A percentile compares a stretch with the other conserved stretches of the same genome.
Evolutionary conservation across 30 jellyfish, hydroid and myxozoan species (phyloP).

Genomic region (Hydractinia echinata): DNA sequence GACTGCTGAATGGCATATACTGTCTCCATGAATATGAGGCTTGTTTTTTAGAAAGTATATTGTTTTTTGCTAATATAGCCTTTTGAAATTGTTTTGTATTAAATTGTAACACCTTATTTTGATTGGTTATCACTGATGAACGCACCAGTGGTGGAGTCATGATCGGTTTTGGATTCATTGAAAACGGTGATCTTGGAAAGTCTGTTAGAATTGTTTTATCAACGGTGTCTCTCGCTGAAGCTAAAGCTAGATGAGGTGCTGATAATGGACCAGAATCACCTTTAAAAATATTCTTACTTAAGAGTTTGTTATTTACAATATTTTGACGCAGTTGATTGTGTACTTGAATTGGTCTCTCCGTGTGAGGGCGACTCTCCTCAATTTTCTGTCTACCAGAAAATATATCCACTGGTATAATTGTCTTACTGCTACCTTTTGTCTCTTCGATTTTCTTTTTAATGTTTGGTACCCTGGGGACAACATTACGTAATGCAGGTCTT

Average conservation of each 20-base stretch:
- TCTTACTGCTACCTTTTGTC: slow-evolving; percentile 13
- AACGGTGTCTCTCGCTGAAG: slow-evolving; percentile 10
- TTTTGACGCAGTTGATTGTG: not conserved
- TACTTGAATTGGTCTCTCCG: not conserved
- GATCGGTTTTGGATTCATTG: not conserved
- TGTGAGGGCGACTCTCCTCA: not conserved
- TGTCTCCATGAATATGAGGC: slow-evolving; percentile 62
- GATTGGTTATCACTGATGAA: not conserved
- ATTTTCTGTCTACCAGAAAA: not conserved
- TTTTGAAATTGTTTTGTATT: not conserved
- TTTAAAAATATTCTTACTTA: not conserved
- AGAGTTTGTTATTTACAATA: not conserved
- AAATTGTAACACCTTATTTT: not conserved
- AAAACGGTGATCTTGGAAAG: slow-evolving; percentile 37
- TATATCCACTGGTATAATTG: slow-evolving; percentile 28
- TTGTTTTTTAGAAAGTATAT: not conserved
- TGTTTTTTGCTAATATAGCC: slow-evolving; percentile 4
- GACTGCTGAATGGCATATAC: slow-evolving; percentile 59
- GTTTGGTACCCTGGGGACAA: slow-evolving; percentile 9
- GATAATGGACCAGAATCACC: not conserved
- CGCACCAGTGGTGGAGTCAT: not conserved
- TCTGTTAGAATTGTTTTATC: slow-evolving; percentile 23
- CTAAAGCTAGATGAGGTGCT: slow-evolving; percentile 27
- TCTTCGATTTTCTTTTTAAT: not conserved
- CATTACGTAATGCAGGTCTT: slow-evolving; percentile 19